Conservation (phyloP, 2,797 vertebrate genomes). For the Dipus sagitta region DNA sequence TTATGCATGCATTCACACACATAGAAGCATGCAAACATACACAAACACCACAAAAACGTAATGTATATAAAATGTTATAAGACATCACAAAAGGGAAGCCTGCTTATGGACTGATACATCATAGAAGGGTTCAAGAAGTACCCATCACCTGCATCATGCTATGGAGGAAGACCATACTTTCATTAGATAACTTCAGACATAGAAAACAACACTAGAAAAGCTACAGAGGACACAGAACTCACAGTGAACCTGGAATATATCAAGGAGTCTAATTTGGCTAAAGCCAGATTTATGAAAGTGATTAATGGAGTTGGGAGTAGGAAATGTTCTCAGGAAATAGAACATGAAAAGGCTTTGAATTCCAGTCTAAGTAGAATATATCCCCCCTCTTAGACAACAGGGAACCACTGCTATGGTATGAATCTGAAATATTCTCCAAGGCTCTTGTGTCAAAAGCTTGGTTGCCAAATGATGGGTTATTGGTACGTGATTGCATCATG, state of each 20-base stretch:
- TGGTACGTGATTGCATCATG: background rate
- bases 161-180: background rate
- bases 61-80: background rate
- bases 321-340: background rate
- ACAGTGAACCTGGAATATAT: background rate
- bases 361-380: constrained; percentile 23
- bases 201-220: background rate
- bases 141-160: background rate
- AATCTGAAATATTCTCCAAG: background rate
- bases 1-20: too few relatives aligned
- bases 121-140: background rate
- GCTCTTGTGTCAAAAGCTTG: background rate
- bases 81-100: background rate
- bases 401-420: background rate
- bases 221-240: background rate
- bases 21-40: too few relatives aligned
- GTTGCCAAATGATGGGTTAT: background rate
- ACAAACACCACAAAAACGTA: too few relatives aligned
- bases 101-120: accelerated
- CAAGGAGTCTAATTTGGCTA: background rate
- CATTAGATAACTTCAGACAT: background rate
- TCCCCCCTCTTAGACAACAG: background rate
- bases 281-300: background rate
- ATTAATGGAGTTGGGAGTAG: background rate
- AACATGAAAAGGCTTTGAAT: constrained; percentile 10